Evolutionary conservation across 2,797 vertebrate genomes (phyloP).

Genomic region (Acanthis flammea): DNA sequence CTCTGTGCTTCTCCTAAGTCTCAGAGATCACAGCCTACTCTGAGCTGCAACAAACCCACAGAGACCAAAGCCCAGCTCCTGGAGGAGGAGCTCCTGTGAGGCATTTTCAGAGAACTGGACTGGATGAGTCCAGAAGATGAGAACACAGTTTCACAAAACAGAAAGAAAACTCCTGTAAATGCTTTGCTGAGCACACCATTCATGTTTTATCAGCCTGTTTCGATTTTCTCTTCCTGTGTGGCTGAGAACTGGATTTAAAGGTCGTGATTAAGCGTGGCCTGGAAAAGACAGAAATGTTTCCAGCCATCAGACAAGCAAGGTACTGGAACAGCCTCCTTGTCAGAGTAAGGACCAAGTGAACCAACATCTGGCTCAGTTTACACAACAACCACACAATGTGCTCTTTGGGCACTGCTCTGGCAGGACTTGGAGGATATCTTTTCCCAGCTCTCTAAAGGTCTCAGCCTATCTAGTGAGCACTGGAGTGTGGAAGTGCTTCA

Average conservation of each 20-base stretch:
- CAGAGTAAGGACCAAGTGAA: neutral
- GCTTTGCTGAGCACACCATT: neutral
- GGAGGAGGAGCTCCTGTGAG: neutral
- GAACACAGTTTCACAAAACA: neutral
- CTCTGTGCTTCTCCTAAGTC: fast-evolving
- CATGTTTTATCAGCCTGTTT: neutral
- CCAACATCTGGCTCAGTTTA: neutral
- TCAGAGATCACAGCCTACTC: neutral
- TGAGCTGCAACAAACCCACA: neutral
- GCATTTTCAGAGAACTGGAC: neutral
- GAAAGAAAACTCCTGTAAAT: neutral
- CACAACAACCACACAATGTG: fast-evolving
- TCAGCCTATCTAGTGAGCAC: neutral
- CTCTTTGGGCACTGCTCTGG: neutral
- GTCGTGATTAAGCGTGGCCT: neutral
- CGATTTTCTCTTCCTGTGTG: neutral
- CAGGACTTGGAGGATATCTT: neutral
- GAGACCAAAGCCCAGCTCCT: neutral
- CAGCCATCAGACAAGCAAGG: neutral
- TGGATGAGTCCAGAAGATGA: neutral
- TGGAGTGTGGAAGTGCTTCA: neutral
- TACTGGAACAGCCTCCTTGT: fast-evolving
- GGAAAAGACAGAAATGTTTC: neutral
- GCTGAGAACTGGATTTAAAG: neutral
- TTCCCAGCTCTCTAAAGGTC: neutral